phyloP scores from a whole-genome alignment of 2,797 vertebrate species.

The Brotogeris chrysoptera region DNA sequence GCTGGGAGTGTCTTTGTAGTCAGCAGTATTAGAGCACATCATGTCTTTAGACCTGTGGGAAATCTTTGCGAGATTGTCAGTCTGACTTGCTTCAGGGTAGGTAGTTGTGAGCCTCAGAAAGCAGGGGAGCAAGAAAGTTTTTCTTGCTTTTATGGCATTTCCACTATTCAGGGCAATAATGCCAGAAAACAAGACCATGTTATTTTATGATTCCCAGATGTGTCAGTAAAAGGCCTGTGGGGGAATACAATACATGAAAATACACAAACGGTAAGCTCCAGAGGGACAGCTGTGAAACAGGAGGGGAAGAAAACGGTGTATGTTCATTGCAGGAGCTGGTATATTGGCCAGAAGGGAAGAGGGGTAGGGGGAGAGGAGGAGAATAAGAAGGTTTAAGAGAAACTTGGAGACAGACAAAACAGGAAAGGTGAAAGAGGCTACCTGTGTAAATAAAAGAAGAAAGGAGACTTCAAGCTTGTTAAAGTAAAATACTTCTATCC shows the following conservation, averaged over 20 bases:
- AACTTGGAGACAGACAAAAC: neutral
- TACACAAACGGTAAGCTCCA: neutral
- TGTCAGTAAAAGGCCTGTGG: neutral
- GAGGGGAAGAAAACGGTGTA: neutral
- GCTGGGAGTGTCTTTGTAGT: neutral
- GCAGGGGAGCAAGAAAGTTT: neutral
- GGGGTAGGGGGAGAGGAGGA: neutral
- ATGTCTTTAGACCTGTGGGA: neutral
- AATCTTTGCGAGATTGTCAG: neutral
- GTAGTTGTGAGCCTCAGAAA: neutral
- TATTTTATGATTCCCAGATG: constrained; percentile 2
- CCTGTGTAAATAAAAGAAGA: neutral
- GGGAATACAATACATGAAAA: neutral
- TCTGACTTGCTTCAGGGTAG: neutral
- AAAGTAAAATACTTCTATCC: neutral
- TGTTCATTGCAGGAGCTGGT: neutral
- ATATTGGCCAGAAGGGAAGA: neutral
- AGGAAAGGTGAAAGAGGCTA: neutral
- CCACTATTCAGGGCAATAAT: neutral
- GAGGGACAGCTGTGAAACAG: neutral
- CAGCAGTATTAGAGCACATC: neutral
- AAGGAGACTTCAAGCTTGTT: neutral
- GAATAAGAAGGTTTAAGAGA: neutral
- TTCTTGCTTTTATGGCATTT: neutral
- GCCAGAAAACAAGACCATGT: neutral